Percentiles rank a stretch among this genome's conserved stretches.
These are phyloP conservation scores for Lissocephala sabroskyi DNA, from an alignment of 2,888 invertebrate genomes.

Conservation along the genomic window DNA sequence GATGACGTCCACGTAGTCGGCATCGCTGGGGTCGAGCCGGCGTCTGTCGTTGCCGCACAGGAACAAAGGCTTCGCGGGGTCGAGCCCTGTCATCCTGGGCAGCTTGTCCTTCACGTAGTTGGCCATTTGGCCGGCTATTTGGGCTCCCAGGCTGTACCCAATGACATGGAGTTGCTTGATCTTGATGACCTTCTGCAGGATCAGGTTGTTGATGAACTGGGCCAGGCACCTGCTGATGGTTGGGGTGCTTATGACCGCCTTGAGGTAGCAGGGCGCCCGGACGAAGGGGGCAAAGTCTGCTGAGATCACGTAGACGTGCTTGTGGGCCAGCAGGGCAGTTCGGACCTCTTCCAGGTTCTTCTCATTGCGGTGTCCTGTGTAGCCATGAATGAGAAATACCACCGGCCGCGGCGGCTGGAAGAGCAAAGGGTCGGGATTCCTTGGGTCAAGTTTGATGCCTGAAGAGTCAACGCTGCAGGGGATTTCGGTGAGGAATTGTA, in stretches of 20 bases:
- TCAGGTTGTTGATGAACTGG: slow-evolving; percentile 75
- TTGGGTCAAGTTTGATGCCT: slow-evolving; percentile 36
- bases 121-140: slow-evolving; percentile 74
- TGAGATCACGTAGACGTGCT: slow-evolving; percentile 76
- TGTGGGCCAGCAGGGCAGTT: slow-evolving; percentile 75
- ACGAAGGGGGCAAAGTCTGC: slow-evolving; percentile 77
- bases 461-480: too few species aligned
- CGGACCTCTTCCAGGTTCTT: slow-evolving; percentile 76
- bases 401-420: slow-evolving; percentile 70
- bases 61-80: slow-evolving; percentile 78
- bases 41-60: slow-evolving; percentile 71
- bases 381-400: slow-evolving; percentile 78
- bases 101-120: slow-evolving; percentile 73
- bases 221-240: slow-evolving; percentile 76
- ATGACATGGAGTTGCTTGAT: slow-evolving; percentile 75
- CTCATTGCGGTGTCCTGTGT: slow-evolving; percentile 75
- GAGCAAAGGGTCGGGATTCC: slow-evolving; percentile 23
- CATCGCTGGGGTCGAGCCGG: slow-evolving; percentile 75
- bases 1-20: slow-evolving; percentile 76
- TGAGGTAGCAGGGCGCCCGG: slow-evolving; percentile 75
- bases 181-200: slow-evolving; percentile 69
- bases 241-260: slow-evolving; percentile 75
- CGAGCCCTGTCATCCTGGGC: slow-evolving; percentile 75
- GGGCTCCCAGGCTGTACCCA: slow-evolving; percentile 78
- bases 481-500: too few species aligned